Conservation (phyloP, 2,888 invertebrate species). For the Troides oblongomaculatus region DNA sequence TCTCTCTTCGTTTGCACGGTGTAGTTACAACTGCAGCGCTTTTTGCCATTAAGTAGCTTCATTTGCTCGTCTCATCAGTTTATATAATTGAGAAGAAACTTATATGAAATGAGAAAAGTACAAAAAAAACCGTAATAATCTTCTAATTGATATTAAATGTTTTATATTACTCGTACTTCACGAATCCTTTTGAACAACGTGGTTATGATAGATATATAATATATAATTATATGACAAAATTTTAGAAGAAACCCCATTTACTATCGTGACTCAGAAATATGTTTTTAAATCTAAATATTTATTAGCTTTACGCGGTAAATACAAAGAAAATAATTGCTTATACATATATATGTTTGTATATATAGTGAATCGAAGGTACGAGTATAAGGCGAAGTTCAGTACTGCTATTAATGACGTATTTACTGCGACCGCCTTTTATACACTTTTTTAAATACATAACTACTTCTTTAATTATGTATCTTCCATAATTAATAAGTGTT, state of each 20-base stretch:
- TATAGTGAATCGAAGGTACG: too few species aligned
- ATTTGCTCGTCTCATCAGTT: not conserved
- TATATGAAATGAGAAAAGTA: not conserved
- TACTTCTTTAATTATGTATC: too few species aligned
- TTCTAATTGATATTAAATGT: constrained; percentile 4
- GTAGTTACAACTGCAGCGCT: too few species aligned
- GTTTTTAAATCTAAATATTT: not conserved
- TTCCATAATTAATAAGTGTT: too few species aligned
- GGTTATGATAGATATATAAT: not conserved
- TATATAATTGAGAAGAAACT: not conserved
- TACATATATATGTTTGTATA: not conserved
- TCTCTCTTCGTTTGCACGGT: too few species aligned
- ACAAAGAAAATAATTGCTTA: not conserved
- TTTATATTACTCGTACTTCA: not conserved
- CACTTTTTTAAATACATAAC: too few species aligned
- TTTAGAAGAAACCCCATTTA: constrained; percentile 4
- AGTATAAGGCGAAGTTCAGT: too few species aligned
- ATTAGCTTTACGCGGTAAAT: not conserved
- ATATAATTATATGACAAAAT: not conserved
- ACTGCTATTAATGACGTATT: too few species aligned
- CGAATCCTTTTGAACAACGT: constrained; percentile 3
- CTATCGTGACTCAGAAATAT: constrained; percentile 4
- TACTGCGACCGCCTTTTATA: too few species aligned
- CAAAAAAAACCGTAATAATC: constrained; percentile 7
- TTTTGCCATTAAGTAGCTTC: not conserved